These are phyloP conservation scores for Syrmaticus mikado DNA, from an alignment of 2,113 vertebrate genomes.

Conservation along the genomic window DNA sequence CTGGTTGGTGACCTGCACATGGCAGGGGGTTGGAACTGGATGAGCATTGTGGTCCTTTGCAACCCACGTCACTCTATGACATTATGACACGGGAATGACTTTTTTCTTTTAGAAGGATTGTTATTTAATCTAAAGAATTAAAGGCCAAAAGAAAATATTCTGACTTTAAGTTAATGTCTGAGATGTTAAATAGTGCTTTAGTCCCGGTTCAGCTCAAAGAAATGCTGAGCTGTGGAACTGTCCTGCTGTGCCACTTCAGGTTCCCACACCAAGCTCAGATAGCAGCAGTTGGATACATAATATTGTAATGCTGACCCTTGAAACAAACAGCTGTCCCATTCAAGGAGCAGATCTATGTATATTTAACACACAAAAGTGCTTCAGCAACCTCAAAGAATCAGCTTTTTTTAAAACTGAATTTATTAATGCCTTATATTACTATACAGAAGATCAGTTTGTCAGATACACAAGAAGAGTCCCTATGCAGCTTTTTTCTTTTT, in stretches of 20 bases:
- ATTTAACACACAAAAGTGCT: slow-evolving; percentile 73
- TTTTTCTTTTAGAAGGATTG: neutral
- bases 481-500: slow-evolving; percentile 67
- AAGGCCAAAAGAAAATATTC: neutral
- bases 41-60: too few relatives aligned
- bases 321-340: neutral
- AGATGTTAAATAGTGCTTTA: neutral
- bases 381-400: slow-evolving; percentile 70
- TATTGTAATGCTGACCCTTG: neutral
- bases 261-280: neutral
- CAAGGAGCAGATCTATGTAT: neutral
- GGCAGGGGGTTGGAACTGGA: too few relatives aligned
- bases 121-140: neutral
- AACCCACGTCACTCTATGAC: too few relatives aligned
- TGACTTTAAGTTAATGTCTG: neutral
- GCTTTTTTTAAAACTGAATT: slow-evolving; percentile 69
- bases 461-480: slow-evolving; percentile 65
- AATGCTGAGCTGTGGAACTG: neutral
- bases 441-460: slow-evolving; percentile 64
- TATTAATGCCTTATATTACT: slow-evolving; percentile 81
- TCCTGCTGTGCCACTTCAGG: neutral
- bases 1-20: too few relatives aligned
- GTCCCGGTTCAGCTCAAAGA: neutral
- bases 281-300: neutral
- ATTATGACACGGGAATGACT: neutral